A percentile compares a stretch with the other conserved stretches of the same genome.
These are phyloP conservation scores for Drosophila mettleri DNA, from an alignment of 2,888 invertebrate species.

Conservation along the genomic window DNA sequence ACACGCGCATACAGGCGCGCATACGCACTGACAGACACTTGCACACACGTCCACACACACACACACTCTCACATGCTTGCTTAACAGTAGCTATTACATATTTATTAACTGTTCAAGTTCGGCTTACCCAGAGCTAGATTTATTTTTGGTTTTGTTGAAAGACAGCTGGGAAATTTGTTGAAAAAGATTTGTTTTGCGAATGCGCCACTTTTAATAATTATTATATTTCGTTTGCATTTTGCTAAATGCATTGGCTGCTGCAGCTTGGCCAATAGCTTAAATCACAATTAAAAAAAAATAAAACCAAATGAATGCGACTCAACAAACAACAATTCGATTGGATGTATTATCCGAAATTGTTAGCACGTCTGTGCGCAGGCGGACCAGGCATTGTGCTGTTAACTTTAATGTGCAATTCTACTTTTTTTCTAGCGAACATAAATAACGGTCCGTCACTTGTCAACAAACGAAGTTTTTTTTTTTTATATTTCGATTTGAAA, in stretches of 20 bases:
- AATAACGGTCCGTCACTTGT: constrained; percentile 46
- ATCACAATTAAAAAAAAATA: constrained; percentile 21
- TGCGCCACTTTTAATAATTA: constrained; percentile 16
- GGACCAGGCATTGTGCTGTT: constrained; percentile 17
- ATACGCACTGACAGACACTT: constrained; percentile 1
- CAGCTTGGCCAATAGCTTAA: constrained; percentile 18
- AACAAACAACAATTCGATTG: constrained; percentile 8
- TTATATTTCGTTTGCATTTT: constrained; percentile 44
- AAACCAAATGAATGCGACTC: neutral
- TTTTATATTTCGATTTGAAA: constrained; percentile 22
- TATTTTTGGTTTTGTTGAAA: constrained; percentile 21
- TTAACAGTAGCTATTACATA: constrained; percentile 43
- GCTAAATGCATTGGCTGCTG: constrained; percentile 17
- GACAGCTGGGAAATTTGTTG: constrained; percentile 36
- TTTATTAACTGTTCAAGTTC: constrained; percentile 57
- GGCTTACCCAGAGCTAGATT: constrained; percentile 43
- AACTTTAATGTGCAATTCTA: neutral
- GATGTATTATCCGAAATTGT: constrained; percentile 42
- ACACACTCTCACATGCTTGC: constrained; percentile 1
- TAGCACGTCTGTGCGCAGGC: constrained; percentile 21
- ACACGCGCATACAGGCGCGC: constrained; percentile 11
- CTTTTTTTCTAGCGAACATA: constrained; percentile 17
- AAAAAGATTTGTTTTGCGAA: constrained; percentile 23
- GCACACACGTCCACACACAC: constrained; percentile 2
- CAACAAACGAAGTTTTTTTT: constrained; percentile 29